These are phyloP conservation scores for Dascillus cervinus DNA, from an alignment of 2,888 invertebrate species.

Conservation along the genomic window DNA sequence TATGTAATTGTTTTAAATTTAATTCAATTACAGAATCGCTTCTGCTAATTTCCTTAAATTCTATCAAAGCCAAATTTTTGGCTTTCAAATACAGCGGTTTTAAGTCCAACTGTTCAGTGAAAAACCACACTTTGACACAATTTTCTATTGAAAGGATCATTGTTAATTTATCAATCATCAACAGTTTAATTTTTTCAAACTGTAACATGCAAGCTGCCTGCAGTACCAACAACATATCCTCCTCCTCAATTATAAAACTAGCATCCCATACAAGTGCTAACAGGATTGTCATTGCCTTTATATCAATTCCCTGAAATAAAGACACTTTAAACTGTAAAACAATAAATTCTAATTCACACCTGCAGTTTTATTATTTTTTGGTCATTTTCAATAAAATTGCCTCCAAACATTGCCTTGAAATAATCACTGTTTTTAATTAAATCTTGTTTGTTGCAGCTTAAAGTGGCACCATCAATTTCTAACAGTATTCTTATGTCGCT, in stretches of 20 bases:
- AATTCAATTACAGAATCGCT: conserved; percentile 28
- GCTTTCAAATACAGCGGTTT: conserved; percentile 32
- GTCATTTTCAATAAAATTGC: conserved; percentile 37
- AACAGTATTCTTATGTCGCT: conserved; percentile 2
- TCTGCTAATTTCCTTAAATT: conserved; percentile 31
- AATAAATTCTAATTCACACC: conserved; percentile 25
- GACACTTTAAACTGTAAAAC: neutral
- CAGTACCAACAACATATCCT: conserved; percentile 32
- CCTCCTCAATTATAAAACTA: conserved; percentile 25
- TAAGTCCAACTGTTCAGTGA: conserved; percentile 29
- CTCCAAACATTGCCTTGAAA: conserved; percentile 44
- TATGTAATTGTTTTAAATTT: conserved; percentile 29
- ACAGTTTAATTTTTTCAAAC: conserved; percentile 32
- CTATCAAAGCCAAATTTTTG: conserved; percentile 32
- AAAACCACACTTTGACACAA: conserved; percentile 34
- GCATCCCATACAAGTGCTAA: conserved; percentile 31
- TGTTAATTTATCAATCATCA: conserved; percentile 26
- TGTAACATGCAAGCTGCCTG: conserved; percentile 40
- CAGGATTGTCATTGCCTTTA: conserved; percentile 36
- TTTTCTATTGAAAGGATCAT: conserved; percentile 24
- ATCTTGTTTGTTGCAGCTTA: conserved; percentile 26
- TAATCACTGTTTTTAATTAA: conserved; percentile 40
- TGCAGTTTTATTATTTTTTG: conserved; percentile 34
- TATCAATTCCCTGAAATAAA: conserved; percentile 36
- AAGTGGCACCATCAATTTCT: conserved; percentile 6